Evolutionary conservation across 2,113 vertebrate genomes (phyloP), one percentile per base, ranked within the genome.

Genomic region (Syrmaticus mikado): DNA sequence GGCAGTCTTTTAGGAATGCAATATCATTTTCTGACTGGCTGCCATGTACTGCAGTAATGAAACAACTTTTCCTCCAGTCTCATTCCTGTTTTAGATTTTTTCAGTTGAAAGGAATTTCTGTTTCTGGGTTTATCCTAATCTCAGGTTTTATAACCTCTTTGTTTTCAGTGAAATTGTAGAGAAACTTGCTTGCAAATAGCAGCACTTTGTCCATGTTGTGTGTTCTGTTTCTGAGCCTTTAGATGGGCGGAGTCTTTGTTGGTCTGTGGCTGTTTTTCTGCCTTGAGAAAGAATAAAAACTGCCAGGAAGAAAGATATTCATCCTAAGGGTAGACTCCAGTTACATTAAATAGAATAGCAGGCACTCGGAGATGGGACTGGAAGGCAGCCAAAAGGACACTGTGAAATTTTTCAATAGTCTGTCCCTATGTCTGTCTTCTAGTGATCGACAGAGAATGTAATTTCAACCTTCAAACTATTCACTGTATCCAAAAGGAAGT

Each of bases 361-460:
- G 67, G 78, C 46, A 65, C 89, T 89, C 74, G 52, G 89, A 95
- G 89, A 85, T 91, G 79, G 87, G 91, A 83, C 95, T 96, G 96
- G 95, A 94, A 95, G 95, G 95, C 95, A 96, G 96, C 96, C 96
- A 96, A 94, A 95, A 91, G 82, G 92, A 94, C 87, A 85, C 92
- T 43, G 87, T 94, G 94, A 92, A 80, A 90, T 94, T 93, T 95
- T 95, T 96, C 93, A 95, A 83, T 94, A 94, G 96, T 92, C 89
- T 87, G 89, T 93, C 94, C 71, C 75, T 85, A 9, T 67, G 86
- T 72, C 71, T 85, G 92, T 93, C 89, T 93, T 93, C 34, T 64
- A 74, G 76, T 93, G 93, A 94, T 91, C 41, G 24, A 92, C 87
- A 92, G 75, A 91, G 95, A 96, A 93, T 95, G 95, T 94, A 95